These are phyloP conservation scores for Junonia oenone DNA, from an alignment of 2,888 invertebrate species.

Conservation along the genomic window DNA sequence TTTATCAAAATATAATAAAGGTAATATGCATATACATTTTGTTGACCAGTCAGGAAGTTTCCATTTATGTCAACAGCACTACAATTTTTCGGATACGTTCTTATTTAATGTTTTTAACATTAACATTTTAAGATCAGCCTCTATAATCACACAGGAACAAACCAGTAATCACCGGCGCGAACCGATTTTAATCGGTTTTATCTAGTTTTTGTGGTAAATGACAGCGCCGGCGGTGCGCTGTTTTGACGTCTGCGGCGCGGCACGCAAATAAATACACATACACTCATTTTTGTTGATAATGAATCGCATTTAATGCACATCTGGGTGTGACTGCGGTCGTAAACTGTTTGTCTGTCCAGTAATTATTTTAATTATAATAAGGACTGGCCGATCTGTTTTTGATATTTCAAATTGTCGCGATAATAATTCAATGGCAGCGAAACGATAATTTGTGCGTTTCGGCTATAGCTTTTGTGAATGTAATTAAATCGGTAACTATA, in stretches of 20 bases:
- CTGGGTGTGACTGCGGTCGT: constrained; percentile 74
- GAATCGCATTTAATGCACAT: constrained; percentile 67
- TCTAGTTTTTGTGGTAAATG: constrained; percentile 72
- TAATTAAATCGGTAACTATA: constrained; percentile 12
- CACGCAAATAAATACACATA: constrained; percentile 68
- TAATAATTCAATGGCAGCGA: constrained; percentile 32
- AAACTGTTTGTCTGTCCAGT: constrained; percentile 39
- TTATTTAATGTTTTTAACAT: no score
- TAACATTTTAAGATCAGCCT: no score
- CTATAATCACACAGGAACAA: neutral
- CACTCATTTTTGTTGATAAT: constrained; percentile 77
- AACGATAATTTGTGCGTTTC: constrained; percentile 28
- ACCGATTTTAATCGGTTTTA: constrained; percentile 50
- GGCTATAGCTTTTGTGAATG: constrained; percentile 19
- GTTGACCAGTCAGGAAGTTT: no score
- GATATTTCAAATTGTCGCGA: constrained; percentile 37
- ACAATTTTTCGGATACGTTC: no score
- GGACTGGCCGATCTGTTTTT: constrained; percentile 36
- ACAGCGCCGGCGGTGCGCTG: constrained; percentile 47
- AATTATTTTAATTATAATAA: constrained; percentile 43
- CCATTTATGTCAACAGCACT: no score
- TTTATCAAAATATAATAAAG: no score
- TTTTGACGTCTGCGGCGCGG: constrained; percentile 59
- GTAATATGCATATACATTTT: no score
- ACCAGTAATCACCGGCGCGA: constrained; percentile 27